Percentiles rank a stretch among this genome's conserved stretches.
Evolutionary conservation across 2,113 vertebrate genomes (phyloP).

Genomic region (Notechis scutatus): DNA sequence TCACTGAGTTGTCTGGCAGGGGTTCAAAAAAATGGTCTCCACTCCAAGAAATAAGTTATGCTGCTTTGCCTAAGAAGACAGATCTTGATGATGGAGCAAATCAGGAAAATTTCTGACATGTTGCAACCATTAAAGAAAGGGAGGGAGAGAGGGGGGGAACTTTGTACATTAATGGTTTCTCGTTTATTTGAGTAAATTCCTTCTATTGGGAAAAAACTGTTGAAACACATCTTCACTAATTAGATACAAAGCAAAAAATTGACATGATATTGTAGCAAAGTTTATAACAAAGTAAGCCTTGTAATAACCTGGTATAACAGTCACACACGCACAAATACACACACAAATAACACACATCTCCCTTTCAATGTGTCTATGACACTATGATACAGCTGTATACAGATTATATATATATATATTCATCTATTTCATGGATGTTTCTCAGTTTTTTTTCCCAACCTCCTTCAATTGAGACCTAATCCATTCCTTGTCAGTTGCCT

Average conservation of each 20-base stretch:
- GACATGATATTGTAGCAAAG: not conserved
- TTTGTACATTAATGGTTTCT: constrained; percentile 51
- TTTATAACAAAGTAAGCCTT: not conserved
- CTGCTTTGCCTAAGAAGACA: constrained; percentile 29
- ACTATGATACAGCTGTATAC: not conserved
- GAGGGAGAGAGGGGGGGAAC: constrained; percentile 24
- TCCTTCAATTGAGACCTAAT: constrained; percentile 60
- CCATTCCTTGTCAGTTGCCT: constrained; percentile 54
- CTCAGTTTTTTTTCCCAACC: not conserved
- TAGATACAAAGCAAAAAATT: constrained; percentile 15
- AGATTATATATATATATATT: not conserved
- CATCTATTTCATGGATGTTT: constrained; percentile 60
- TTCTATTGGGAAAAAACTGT: not conserved
- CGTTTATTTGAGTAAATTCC: not conserved
- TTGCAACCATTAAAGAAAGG: constrained; percentile 45
- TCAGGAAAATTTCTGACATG: constrained; percentile 53
- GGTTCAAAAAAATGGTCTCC: constrained; percentile 32
- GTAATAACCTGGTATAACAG: not conserved
- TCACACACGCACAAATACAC: not conserved
- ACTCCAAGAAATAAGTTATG: constrained; percentile 35
- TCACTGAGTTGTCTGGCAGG: constrained; percentile 46
- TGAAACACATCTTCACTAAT: not conserved
- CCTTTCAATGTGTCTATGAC: not conserved
- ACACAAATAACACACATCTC: not conserved
- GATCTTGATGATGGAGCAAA: no score